Percentiles rank a stretch among this genome's conserved stretches.
These are phyloP conservation scores for Ceratoteleas bidentatus DNA, from an alignment of 1,140 invertebrate species.

Conservation along the genomic window DNA sequence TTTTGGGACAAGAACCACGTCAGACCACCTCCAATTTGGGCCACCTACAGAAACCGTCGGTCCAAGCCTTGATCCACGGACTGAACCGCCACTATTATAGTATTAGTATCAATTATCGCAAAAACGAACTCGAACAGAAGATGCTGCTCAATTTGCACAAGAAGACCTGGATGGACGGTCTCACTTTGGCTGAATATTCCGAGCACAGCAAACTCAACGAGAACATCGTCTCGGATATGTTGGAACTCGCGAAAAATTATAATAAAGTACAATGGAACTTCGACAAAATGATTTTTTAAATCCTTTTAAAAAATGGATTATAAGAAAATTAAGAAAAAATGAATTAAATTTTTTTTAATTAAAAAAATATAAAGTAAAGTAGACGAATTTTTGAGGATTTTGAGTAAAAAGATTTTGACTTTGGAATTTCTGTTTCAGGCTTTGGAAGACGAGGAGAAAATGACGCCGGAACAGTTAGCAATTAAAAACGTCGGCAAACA, in stretches of 20 bases:
- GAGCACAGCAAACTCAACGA: constrained; percentile 96
- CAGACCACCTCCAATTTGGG: constrained; percentile 99
- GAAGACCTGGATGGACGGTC: too few species aligned
- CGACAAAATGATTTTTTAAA: too few species aligned
- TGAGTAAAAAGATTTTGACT: too few species aligned
- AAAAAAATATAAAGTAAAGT: too few species aligned
- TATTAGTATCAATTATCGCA: constrained; percentile 99
- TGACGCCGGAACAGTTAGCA: constrained; percentile 99
- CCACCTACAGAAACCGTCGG: constrained; percentile 99
- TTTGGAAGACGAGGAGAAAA: constrained; percentile 99
- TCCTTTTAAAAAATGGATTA: too few species aligned
- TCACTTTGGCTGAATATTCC: too few species aligned
- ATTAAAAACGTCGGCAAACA: constrained; percentile 99
- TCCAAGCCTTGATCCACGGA: constrained; percentile 99
- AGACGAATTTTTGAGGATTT: too few species aligned
- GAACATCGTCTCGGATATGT: constrained; percentile 96
- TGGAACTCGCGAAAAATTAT: constrained; percentile 98
- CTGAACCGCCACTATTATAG: constrained; percentile 99
- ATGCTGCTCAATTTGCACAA: constrained; percentile 99
- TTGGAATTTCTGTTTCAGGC: too few species aligned
- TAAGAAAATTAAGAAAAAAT: too few species aligned
- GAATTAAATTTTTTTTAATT: too few species aligned
- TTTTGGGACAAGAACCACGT: constrained; percentile 98
- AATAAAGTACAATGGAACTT: constrained; percentile 98
- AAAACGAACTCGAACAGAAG: constrained; percentile 99